A percentile compares a stretch with the other conserved stretches of the same genome.
phyloP scores from a whole-genome alignment of 2,113 vertebrate species.

The Saccopteryx leptura region DNA sequence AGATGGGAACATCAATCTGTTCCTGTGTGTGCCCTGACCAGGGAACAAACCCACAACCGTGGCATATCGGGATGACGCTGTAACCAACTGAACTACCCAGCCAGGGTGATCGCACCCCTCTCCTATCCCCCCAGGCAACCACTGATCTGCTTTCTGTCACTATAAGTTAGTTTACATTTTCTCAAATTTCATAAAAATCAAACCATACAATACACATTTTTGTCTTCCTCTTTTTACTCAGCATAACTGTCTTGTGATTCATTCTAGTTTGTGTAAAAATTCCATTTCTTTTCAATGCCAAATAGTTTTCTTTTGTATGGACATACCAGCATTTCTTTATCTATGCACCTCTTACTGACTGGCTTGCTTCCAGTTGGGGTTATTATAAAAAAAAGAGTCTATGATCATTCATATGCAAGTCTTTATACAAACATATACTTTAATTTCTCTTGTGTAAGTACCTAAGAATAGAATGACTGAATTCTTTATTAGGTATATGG shows the following conservation, averaged over 20 bases:
- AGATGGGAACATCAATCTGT: no score
- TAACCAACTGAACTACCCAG: no score
- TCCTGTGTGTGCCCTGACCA: no score
- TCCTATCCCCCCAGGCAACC: no score
- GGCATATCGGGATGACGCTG: no score
- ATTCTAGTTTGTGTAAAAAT: background rate
- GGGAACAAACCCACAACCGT: no score
- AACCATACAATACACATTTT: background rate
- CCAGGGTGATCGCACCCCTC: no score
- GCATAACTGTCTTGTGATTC: background rate
- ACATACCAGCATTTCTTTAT: background rate
- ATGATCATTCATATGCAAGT: background rate
- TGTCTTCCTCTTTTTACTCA: background rate
- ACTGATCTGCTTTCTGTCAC: background rate
- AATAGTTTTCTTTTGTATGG: background rate
- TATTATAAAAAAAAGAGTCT: constrained; percentile 2
- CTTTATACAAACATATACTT: background rate
- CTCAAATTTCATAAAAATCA: background rate
- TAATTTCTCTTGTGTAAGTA: constrained; percentile 10
- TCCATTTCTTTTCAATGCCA: background rate
- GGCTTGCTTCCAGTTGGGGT: background rate
- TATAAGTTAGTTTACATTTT: background rate
- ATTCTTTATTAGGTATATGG: background rate
- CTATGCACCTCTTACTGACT: background rate
- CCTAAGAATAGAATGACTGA: background rate